Evolutionary conservation across 2,113 vertebrate species (phyloP), one percentile per base, ranked within the genome.

Genomic region (Nyctibius bracteatus): DNA sequence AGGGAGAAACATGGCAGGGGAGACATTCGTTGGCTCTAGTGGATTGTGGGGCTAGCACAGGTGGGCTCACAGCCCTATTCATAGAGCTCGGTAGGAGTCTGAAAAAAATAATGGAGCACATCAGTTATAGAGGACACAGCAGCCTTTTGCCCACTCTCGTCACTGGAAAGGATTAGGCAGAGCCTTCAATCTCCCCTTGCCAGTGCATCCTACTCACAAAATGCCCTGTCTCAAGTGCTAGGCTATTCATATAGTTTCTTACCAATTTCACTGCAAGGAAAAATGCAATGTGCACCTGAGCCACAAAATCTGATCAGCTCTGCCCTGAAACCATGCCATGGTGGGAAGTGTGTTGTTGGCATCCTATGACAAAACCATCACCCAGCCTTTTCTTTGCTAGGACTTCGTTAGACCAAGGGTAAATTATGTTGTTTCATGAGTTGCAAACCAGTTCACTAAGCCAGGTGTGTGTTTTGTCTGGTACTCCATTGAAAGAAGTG

Each of bases 251-350:
- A 9, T 0, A 4, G 4, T 15, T 73, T 23, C 66, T 67, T 11
- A 82, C 12, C 14, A 21, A 72, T 79, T 46, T 44, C 67, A 12
- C 57, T 27, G 6, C 23, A 52, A 65, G 33, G 6, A 6, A 55
- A 72, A 75, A 16, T 5, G 5, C 2, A 8, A 33, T 1, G 14
- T 44, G 16, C 27, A 21, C 13, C 73, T 71, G 61, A 83, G 24
- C 17, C 22, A 51, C 37, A 68, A 33, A 66, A 39, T 7, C n/a
- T 14, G 9, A 41, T 5, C 57, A 31, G 61, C 65, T 71, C 55
- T 84, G 65, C 46, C n/a, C 82, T 80, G 80, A 80, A 47, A 6
- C 25, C 0, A 1, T 39, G 49, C 39, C 71, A 30, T 0, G 0
- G 20, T 39, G 28, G 57, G 70, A 74, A 33, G 7, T 3, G 21